Conservation (phyloP, 2,113 vertebrate species). For the Dromas ardeola region DNA sequence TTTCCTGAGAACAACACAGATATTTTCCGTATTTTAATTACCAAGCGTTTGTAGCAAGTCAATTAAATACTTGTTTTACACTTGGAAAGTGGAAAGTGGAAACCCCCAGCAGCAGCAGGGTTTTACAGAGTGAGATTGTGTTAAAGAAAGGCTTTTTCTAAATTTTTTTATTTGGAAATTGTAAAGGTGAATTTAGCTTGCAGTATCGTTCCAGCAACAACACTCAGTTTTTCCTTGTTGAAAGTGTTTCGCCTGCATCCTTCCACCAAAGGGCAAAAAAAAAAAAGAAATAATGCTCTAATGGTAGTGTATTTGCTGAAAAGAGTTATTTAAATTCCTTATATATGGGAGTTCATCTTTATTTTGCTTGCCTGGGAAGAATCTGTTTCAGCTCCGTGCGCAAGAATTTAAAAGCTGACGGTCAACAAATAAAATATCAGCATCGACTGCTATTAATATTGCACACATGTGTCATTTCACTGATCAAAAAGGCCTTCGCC, state of each 20-base stretch:
- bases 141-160: neutral
- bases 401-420: slow-evolving; percentile 69
- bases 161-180: slow-evolving; percentile 33
- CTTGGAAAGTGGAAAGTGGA: neutral
- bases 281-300: slow-evolving; percentile 32
- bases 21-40: slow-evolving; percentile 14
- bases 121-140: neutral
- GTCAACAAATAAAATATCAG: slow-evolving; percentile 76
- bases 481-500: slow-evolving; percentile 79
- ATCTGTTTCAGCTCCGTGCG: slow-evolving; percentile 32
- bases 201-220: neutral
- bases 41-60: slow-evolving; percentile 15
- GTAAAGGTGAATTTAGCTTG: slow-evolving; percentile 20
- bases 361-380: slow-evolving; percentile 48
- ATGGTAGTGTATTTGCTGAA: slow-evolving; percentile 2
- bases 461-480: slow-evolving; percentile 84
- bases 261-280: slow-evolving; percentile 45
- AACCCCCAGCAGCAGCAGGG: neutral
- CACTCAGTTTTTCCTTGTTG: slow-evolving; percentile 31
- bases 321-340: slow-evolving; percentile 60
- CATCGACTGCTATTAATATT: slow-evolving; percentile 85
- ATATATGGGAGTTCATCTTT: slow-evolving; percentile 56
- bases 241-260: slow-evolving; percentile 7
- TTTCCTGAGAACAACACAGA: neutral
- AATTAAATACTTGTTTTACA: neutral